Percentiles rank a stretch among this genome's conserved stretches.
These are phyloP conservation scores for Drosophila yooni DNA, from an alignment of 2,888 invertebrate species.

Conservation along the genomic window DNA sequence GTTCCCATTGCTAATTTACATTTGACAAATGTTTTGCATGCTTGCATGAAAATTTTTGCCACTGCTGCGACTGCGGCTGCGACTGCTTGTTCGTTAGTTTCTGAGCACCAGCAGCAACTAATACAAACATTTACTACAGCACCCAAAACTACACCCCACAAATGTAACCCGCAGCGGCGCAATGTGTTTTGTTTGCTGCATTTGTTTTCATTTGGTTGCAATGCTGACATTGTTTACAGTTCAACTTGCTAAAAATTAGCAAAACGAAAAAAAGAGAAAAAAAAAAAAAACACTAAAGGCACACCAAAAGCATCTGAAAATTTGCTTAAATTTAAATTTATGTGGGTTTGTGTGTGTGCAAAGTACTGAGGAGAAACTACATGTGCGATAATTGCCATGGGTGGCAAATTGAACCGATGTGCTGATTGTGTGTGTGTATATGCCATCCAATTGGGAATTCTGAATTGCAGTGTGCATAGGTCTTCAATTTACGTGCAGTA, in stretches of 20 bases:
- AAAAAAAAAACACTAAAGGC: slow-evolving; percentile 22
- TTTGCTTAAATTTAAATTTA: slow-evolving; percentile 68
- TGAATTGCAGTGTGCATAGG: slow-evolving; percentile 31
- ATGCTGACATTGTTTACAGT: slow-evolving; percentile 79
- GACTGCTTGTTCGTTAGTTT: slow-evolving; percentile 72
- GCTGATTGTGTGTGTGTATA: slow-evolving; percentile 36
- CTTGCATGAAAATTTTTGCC: slow-evolving; percentile 67
- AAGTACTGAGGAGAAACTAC: slow-evolving; percentile 12
- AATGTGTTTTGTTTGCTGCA: slow-evolving; percentile 77
- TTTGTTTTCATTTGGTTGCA: slow-evolving; percentile 79
- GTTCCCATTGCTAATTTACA: slow-evolving; percentile 77
- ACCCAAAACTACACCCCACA: slow-evolving; percentile 17
- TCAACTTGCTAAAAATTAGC: slow-evolving; percentile 78
- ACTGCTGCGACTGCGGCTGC: slow-evolving; percentile 62
- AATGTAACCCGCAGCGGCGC: slow-evolving; percentile 49
- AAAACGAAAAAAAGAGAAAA: slow-evolving; percentile 39
- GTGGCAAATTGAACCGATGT: slow-evolving; percentile 39
- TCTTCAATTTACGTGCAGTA: slow-evolving; percentile 24
- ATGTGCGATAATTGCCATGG: slow-evolving; percentile 56
- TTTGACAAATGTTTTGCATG: slow-evolving; percentile 83
- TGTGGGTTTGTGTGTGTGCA: slow-evolving; percentile 29
- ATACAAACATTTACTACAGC: slow-evolving; percentile 36
- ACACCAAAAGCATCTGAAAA: slow-evolving; percentile 34
- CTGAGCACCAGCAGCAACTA: slow-evolving; percentile 50
- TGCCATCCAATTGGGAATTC: slow-evolving; percentile 5